phyloP scores from a whole-genome alignment of 2,113 vertebrate species.

The Potamarius usumacintae region DNA sequence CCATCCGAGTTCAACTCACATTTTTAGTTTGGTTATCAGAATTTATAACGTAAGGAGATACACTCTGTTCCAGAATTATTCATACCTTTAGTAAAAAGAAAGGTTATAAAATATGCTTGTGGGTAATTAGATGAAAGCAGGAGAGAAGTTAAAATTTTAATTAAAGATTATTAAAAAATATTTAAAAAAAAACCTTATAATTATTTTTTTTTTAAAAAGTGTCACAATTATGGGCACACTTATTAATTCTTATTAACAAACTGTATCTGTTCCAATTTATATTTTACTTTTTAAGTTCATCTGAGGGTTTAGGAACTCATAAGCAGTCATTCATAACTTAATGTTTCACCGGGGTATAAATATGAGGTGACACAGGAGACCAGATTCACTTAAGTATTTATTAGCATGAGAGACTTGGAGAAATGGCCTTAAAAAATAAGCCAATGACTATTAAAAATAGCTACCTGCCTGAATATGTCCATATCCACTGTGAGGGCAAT shows the following conservation, averaged over 20 bases:
- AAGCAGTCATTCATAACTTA: background rate
- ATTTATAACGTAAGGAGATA: background rate
- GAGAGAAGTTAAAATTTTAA: background rate
- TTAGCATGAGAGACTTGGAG: background rate
- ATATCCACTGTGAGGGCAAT: background rate
- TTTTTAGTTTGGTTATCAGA: background rate
- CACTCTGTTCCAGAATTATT: background rate
- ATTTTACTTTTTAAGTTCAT: background rate
- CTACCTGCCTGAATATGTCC: background rate
- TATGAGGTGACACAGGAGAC: background rate
- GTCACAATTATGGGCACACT: background rate
- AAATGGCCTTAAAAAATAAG: background rate
- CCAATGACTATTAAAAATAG: background rate
- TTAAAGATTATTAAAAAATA: background rate
- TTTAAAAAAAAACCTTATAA: background rate
- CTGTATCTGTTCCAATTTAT: background rate
- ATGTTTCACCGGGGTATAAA: background rate
- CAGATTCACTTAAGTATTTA: background rate
- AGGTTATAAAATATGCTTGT: background rate
- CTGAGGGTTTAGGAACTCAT: background rate
- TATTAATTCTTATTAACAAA: background rate
- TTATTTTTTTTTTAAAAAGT: background rate
- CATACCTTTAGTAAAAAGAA: background rate
- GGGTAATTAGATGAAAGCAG: background rate
- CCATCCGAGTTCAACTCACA: background rate